These are phyloP conservation scores for Pavo muticus DNA, from an alignment of 2,113 vertebrate genomes.

Conservation along the genomic window DNA sequence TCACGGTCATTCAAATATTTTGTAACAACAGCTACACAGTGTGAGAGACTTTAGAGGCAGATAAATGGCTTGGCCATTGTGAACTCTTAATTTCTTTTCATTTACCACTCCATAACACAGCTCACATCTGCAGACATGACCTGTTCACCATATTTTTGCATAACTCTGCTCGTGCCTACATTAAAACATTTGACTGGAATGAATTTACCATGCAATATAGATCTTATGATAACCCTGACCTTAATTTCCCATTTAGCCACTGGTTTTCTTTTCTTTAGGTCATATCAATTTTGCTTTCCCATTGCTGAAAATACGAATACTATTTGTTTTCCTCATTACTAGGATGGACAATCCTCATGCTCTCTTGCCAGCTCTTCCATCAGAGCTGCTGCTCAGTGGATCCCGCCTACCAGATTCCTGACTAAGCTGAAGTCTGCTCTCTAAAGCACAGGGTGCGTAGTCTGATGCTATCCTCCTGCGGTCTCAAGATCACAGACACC, in stretches of 20 bases:
- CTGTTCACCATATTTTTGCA: background rate
- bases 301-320: background rate
- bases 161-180: background rate
- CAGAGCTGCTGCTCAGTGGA: background rate
- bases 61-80: background rate
- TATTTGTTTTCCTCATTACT: background rate
- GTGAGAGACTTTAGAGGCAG: background rate
- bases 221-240: fast-evolving
- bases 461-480: background rate
- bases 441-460: background rate
- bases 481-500: background rate
- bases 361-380: background rate
- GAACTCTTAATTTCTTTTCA: background rate
- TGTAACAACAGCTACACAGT: background rate
- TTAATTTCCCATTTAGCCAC: background rate
- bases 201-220: background rate
- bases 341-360: background rate
- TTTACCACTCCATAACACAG: background rate
- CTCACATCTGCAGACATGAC: background rate
- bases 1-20: background rate
- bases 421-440: background rate
- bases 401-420: background rate
- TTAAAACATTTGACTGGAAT: background rate
- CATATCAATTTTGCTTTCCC: background rate
- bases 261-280: background rate